Evolutionary conservation across 2,797 vertebrate genomes (phyloP).

Genomic region (Gymnothorax reevesii): DNA sequence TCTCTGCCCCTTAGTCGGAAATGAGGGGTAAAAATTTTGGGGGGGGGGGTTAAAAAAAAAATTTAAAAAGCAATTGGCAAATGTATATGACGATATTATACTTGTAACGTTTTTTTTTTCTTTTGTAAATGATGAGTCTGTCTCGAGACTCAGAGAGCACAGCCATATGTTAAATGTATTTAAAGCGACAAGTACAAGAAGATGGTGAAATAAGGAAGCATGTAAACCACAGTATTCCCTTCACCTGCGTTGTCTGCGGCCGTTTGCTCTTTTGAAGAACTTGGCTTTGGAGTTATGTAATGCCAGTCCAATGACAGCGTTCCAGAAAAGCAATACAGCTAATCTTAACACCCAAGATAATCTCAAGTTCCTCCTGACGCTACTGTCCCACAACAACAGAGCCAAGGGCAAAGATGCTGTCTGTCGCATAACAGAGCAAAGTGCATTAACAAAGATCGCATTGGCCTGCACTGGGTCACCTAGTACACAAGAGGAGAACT

Average conservation of each 20-base stretch:
- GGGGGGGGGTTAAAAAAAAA: neutral
- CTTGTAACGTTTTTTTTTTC: too few relatives aligned
- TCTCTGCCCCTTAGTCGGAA: too few relatives aligned
- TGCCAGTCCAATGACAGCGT: constrained; percentile 50
- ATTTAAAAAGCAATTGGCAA: too few relatives aligned
- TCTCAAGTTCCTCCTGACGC: constrained; percentile 61
- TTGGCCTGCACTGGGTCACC: neutral
- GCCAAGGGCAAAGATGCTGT: neutral
- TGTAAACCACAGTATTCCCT: constrained; percentile 39
- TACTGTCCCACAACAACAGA: constrained; percentile 57
- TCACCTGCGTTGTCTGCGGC: constrained; percentile 30
- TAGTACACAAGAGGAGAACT: neutral
- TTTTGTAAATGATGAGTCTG: neutral
- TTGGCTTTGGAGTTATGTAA: constrained; percentile 64
- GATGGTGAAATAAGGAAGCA: constrained; percentile 24
- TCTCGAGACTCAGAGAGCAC: neutral
- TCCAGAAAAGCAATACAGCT: constrained; percentile 66
- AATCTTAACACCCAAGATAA: constrained; percentile 75
- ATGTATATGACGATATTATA: too few relatives aligned
- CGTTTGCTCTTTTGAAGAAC: constrained; percentile 43
- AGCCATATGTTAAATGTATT: neutral
- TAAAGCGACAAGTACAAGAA: neutral
- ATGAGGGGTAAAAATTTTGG: neutral
- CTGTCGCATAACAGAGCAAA: neutral
- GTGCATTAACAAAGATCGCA: neutral